Percentiles rank a stretch among this genome's conserved stretches.
Conservation (phyloP, 2,113 vertebrate genomes). For the Tretioscincus oriximinensis region DNA sequence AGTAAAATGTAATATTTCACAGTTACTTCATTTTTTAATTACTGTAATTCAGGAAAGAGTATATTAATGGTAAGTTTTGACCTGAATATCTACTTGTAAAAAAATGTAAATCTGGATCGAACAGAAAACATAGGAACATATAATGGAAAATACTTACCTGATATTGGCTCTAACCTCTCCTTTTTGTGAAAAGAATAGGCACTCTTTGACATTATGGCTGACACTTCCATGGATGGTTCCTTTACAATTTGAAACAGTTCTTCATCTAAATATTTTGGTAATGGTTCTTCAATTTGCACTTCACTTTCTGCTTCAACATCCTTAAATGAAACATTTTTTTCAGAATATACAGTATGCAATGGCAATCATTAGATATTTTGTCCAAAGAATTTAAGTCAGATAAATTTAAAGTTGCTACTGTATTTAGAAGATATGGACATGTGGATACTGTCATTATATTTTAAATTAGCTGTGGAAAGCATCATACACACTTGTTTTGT, state of each 20-base stretch:
- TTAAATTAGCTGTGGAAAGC: conserved; percentile 5
- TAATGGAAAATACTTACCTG: neutral
- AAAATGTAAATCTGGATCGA: neutral
- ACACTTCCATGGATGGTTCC: neutral
- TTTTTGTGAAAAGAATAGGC: neutral
- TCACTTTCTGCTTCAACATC: conserved; percentile 12
- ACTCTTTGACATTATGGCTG: neutral
- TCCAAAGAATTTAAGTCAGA: neutral
- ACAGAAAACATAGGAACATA: neutral
- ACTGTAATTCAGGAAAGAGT: neutral
- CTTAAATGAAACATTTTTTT: neutral
- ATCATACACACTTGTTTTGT: conserved; percentile 51
- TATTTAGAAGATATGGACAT: neutral
- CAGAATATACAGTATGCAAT: too few relatives aligned
- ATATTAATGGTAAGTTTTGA: neutral
- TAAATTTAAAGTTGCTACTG: neutral
- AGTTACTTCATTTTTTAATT: neutral
- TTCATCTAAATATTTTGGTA: conserved; percentile 12
- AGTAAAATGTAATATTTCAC: too few relatives aligned
- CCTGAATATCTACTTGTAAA: neutral
- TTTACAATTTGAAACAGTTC: neutral
- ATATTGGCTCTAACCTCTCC: fast-evolving
- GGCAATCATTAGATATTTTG: too few relatives aligned
- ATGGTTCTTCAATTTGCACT: neutral
- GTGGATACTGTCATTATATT: neutral